These are phyloP conservation scores for Crotalus horridus DNA, from an alignment of 2,113 vertebrate species.

Conservation along the genomic window DNA sequence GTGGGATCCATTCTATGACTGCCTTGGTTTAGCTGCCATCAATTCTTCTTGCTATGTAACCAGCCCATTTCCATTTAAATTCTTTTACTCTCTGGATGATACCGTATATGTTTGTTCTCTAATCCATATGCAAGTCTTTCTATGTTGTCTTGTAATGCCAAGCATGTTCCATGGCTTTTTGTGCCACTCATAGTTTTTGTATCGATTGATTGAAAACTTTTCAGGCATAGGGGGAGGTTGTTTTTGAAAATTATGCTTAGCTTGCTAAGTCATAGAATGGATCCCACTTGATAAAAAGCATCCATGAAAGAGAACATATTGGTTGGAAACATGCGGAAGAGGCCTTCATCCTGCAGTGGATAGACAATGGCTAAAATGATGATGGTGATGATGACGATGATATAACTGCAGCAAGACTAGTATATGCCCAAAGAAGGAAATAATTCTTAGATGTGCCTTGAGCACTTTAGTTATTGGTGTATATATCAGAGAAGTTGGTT, in stretches of 20 bases:
- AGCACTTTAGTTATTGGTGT: neutral
- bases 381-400: neutral
- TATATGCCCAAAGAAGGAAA: neutral
- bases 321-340: neutral
- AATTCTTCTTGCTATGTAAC: neutral
- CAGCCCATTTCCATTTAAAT: too few species aligned
- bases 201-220: too few species aligned
- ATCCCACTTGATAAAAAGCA: neutral
- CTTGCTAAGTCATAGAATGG: neutral
- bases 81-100: too few species aligned
- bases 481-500: neutral
- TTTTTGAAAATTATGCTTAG: too few species aligned
- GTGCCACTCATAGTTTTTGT: too few species aligned
- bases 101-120: too few species aligned
- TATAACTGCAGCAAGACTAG: neutral
- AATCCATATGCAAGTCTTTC: too few species aligned
- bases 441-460: neutral
- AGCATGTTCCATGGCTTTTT: too few species aligned
- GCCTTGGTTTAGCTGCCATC: neutral
- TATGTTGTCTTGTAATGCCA: too few species aligned
- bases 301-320: neutral
- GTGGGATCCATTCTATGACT: neutral
- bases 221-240: too few species aligned
- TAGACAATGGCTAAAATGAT: neutral
- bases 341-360: neutral